Base-by-base conservation (phyloP, 2,113 vertebrate species). In the Turdus rufiventris region DNA sequence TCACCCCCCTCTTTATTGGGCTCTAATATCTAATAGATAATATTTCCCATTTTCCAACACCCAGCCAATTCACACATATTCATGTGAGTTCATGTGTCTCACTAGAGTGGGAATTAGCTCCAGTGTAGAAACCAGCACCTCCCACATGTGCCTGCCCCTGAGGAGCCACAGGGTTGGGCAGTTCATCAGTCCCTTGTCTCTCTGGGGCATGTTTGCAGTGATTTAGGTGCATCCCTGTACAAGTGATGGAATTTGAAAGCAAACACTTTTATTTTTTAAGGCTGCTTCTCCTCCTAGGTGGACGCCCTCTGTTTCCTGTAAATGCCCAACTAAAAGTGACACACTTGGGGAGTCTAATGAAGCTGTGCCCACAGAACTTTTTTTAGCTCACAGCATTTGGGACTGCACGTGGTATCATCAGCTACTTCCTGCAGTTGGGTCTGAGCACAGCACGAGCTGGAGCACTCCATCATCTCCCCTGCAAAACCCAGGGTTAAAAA, bases 371-470 rank as follows among this genome's bases (percentile, higher is more conserved):
- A 51, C 21, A 62, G 17, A 42, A 58, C 10, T 43, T 38, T 8
- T 50, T 14, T 18, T 11, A 60, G 31, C 24, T 43, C 61, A 2
- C 12, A 2, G 43, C n/a, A 16, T 53, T 38, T 18, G 8, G 1
- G 9, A 48, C 36, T 58, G n/a, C 42, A 57, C 4, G 2, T 4
- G 4, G 62, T 53, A 20, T 29, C 8, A 0, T 7, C 62, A 42
- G 29, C 12, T 11, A 80, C 88, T 96, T 96, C 94, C 95, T 93
- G 63, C 10, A 71, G 15, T 2, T 36, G 34, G 12, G 8, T 9
- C 58, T 65, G 60, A 95, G 65, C 85, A 85, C 50, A 51, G 50
- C 26, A 51, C 50, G 16, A 56, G 43, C 10, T 54, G 67, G 12
- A 82, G 71, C 43, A 11, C 79, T 56, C 61, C 50, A 21, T 6